Evolutionary conservation across 2,888 invertebrate genomes (phyloP).

Genomic region (Dione vanillae): DNA sequence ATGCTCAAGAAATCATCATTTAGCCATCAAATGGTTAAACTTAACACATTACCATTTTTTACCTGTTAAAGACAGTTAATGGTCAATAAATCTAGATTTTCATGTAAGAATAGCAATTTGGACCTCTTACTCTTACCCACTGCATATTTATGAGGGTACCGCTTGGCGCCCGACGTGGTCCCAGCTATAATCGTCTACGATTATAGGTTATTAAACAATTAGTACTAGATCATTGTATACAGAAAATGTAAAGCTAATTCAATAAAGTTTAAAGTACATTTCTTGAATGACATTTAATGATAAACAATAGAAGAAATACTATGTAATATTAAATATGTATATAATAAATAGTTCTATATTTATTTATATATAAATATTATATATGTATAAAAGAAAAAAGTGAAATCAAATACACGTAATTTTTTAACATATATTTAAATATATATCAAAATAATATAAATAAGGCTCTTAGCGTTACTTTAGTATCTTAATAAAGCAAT

Average conservation of each 20-base stretch:
- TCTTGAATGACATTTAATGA: too few relatives aligned
- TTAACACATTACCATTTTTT: constrained; percentile 39
- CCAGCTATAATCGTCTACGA: constrained; percentile 32
- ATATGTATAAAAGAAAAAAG: too few relatives aligned
- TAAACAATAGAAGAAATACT: too few relatives aligned
- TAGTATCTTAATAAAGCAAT: constrained; percentile 7
- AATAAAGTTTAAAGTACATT: neutral
- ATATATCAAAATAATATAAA: neutral
- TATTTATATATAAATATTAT: too few relatives aligned
- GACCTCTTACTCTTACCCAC: constrained; percentile 42
- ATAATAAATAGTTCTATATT: too few relatives aligned
- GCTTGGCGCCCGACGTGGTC: constrained; percentile 35
- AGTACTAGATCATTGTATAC: constrained; percentile 10
- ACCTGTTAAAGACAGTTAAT: constrained; percentile 40
- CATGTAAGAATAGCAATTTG: constrained; percentile 46
- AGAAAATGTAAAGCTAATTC: neutral
- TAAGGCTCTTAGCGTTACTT: neutral
- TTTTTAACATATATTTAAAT: neutral
- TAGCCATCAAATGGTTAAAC: constrained; percentile 16
- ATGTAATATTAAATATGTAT: too few relatives aligned
- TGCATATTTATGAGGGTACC: constrained; percentile 44
- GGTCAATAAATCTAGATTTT: constrained; percentile 46
- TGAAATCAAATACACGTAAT: too few relatives aligned
- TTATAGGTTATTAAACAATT: constrained; percentile 36
- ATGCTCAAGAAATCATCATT: neutral